Conservation (phyloP, 2,888 invertebrate species). For the Agonopterix alstromeriana region DNA sequence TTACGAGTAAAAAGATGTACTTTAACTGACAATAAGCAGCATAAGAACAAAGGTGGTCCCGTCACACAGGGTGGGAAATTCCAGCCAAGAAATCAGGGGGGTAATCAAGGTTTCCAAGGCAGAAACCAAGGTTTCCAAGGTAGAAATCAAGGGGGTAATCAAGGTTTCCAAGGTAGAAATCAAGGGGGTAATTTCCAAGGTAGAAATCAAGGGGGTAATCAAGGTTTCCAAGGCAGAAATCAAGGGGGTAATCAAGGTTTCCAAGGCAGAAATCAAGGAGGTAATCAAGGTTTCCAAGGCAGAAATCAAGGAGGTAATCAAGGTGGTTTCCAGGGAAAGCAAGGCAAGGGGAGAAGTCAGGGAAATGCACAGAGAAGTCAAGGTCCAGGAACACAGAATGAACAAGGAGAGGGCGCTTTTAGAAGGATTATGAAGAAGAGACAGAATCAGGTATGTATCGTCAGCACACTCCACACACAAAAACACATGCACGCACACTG, state of each 20-base stretch:
- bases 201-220: neutral
- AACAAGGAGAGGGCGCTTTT: conserved; percentile 35
- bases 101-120: neutral
- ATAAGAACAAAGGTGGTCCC: neutral
- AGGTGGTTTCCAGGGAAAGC: neutral
- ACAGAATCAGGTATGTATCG: conserved; percentile 37
- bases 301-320: conserved; percentile 1
- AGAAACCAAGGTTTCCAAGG: neutral
- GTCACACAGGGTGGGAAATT: neutral
- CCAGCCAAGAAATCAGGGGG: neutral
- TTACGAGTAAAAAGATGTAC: conserved; percentile 76
- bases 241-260: neutral
- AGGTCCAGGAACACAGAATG: conserved; percentile 7
- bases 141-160: neutral
- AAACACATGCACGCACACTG: neutral
- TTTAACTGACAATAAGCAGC: conserved; percentile 26
- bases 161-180: neutral
- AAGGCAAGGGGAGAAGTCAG: neutral
- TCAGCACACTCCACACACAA: neutral
- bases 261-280: conserved; percentile 6
- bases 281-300: conserved; percentile 2
- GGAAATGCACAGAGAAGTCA: conserved; percentile 2
- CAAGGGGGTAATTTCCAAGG: conserved; percentile 7
- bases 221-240: neutral
- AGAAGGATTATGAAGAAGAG: conserved; percentile 56